Percentiles rank a stretch among this genome's conserved stretches.
phyloP scores from a whole-genome alignment of 2,113 vertebrate species.

The Microcebus ravelobensis region DNA sequence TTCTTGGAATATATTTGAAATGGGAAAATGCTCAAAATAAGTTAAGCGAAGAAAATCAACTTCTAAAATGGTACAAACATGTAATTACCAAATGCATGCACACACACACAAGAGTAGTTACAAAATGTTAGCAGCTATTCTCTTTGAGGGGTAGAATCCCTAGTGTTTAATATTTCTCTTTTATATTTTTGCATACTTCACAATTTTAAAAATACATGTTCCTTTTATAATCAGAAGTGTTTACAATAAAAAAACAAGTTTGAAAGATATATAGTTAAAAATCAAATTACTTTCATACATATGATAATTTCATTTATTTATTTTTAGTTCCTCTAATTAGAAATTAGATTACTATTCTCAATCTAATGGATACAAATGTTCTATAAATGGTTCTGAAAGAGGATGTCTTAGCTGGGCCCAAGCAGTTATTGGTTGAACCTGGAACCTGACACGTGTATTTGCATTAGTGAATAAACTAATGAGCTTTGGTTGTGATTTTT shows the following conservation, averaged over 20 bases:
- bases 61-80: neutral
- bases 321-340: neutral
- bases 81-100: neutral
- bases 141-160: neutral
- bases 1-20: neutral
- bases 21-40: neutral
- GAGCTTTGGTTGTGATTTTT: neutral
- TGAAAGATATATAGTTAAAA: neutral
- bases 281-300: neutral
- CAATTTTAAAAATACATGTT: neutral
- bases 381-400: neutral
- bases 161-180: neutral
- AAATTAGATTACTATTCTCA: constrained; percentile 40
- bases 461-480: neutral
- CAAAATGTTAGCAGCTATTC: neutral
- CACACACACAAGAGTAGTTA: neutral
- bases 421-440: neutral
- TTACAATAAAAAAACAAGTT: neutral
- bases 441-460: neutral
- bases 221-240: neutral
- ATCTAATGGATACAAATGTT: constrained; percentile 1
- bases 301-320: neutral
- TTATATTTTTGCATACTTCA: neutral
- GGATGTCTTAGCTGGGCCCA: neutral
- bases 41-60: neutral